Evolutionary conservation across 2,888 invertebrate genomes (phyloP).

Genomic region (Sphinx pinastri): DNA sequence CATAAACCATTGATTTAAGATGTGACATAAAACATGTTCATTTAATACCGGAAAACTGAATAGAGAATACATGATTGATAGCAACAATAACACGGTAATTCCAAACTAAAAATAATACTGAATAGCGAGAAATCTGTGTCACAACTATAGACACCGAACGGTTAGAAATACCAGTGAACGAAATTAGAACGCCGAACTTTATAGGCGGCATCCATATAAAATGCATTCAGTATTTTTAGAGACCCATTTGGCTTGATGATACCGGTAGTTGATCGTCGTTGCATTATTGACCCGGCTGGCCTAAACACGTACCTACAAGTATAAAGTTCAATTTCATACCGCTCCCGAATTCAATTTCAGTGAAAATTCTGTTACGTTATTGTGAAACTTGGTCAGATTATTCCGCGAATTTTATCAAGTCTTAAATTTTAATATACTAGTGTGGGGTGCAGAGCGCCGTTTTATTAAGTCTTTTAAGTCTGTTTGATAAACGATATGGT

Average conservation of each 20-base stretch:
- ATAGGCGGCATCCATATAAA: constrained; percentile 37
- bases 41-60: constrained; percentile 13
- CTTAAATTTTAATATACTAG: neutral
- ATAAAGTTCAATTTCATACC: constrained; percentile 35
- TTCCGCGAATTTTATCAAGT: constrained; percentile 7
- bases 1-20: constrained; percentile 21
- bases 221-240: constrained; percentile 56
- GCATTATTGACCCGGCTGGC: constrained; percentile 52
- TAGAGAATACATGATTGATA: constrained; percentile 18
- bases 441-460: neutral
- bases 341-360: constrained; percentile 28
- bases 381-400: constrained; percentile 22
- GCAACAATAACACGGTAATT: constrained; percentile 8
- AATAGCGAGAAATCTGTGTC: neutral
- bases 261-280: constrained; percentile 51
- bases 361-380: constrained; percentile 27
- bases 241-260: constrained; percentile 56
- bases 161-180: constrained; percentile 5
- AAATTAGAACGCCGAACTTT: constrained; percentile 15
- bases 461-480: neutral
- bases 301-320: constrained; percentile 39
- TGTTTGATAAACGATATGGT: too few relatives aligned
- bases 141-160: neutral
- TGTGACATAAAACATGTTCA: constrained; percentile 6
- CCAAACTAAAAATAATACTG: neutral